Conservation (phyloP, 2,113 vertebrate genomes). For the Amia ocellicauda region DNA sequence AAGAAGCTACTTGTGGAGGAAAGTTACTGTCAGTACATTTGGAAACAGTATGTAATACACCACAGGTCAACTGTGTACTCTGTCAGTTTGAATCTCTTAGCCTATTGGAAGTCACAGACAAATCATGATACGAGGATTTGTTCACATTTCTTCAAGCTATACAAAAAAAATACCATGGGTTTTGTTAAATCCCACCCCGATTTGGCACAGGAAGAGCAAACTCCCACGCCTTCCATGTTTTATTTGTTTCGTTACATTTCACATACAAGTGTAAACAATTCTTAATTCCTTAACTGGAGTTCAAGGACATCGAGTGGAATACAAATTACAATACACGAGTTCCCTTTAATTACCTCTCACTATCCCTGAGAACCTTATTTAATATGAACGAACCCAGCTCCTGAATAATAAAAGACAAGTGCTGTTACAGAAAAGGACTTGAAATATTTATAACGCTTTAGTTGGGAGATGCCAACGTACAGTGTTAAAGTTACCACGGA, state of each 20-base stretch:
- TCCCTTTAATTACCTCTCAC: constrained; percentile 63
- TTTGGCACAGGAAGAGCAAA: constrained; percentile 28
- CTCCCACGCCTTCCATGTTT: constrained; percentile 15
- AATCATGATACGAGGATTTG: constrained; percentile 16
- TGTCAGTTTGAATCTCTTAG: constrained; percentile 3
- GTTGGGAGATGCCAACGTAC: constrained; percentile 37
- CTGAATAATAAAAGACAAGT: constrained; percentile 59
- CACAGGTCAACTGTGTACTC: constrained; percentile 27
- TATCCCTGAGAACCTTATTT: constrained; percentile 71
- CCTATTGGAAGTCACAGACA: constrained; percentile 22
- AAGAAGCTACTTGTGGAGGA: neutral
- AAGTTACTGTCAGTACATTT: constrained; percentile 21
- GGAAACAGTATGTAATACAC: constrained; percentile 24
- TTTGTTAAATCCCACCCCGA: constrained; percentile 23
- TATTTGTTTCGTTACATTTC: constrained; percentile 21
- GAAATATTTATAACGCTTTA: constrained; percentile 49
- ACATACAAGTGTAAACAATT: constrained; percentile 55
- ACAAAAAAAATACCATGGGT: constrained; percentile 4
- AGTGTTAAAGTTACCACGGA: constrained; percentile 28
- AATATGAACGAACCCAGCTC: constrained; percentile 51
- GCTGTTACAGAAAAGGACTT: constrained; percentile 52
- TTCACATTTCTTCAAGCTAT: constrained; percentile 30
- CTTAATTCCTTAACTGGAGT: constrained; percentile 38
- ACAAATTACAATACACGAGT: constrained; percentile 46
- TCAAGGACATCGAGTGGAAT: constrained; percentile 47